These are phyloP conservation scores for Ectemnius continuus DNA, from an alignment of 2,888 invertebrate genomes.

Conservation along the genomic window DNA sequence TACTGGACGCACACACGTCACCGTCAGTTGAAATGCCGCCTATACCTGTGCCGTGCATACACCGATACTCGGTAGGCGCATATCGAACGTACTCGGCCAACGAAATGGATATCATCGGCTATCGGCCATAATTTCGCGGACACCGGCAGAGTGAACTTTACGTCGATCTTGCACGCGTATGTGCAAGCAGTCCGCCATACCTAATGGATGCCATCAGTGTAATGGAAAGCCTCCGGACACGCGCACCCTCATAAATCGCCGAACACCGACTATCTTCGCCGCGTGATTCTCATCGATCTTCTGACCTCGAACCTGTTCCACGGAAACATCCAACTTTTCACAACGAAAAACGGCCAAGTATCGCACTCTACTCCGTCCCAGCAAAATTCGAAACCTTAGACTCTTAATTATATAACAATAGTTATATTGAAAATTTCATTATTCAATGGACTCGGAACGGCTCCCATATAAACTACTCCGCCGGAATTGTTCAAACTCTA, in stretches of 20 bases:
- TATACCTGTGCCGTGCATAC: too few relatives aligned
- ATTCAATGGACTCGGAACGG: too few relatives aligned
- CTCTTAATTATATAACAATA: too few relatives aligned
- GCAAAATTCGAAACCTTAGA: too few relatives aligned
- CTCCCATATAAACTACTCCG: too few relatives aligned
- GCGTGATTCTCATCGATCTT: constrained; percentile 6
- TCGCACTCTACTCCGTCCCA: too few relatives aligned
- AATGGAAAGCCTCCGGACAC: constrained; percentile 38
- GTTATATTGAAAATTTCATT: too few relatives aligned
- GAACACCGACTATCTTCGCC: neutral
- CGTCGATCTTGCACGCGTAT: constrained; percentile 32
- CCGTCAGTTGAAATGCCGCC: too few relatives aligned
- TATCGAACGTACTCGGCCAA: neutral
- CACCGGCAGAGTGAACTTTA: constrained; percentile 34
- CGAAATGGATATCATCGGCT: constrained; percentile 34
- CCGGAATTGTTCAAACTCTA: too few relatives aligned
- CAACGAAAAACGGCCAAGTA: too few relatives aligned
- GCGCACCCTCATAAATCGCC: constrained; percentile 26
- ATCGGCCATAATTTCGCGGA: constrained; percentile 43
- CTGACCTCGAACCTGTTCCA: neutral
- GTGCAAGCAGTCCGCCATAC: constrained; percentile 31
- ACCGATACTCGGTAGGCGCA: neutral
- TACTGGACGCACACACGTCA: too few relatives aligned
- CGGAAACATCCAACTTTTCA: too few relatives aligned
- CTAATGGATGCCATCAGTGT: constrained; percentile 53